A percentile compares a stretch with the other conserved stretches of the same genome.
Evolutionary conservation across 2,113 vertebrate genomes (phyloP).

Genomic region (Petrocephalus microphthalmus): DNA sequence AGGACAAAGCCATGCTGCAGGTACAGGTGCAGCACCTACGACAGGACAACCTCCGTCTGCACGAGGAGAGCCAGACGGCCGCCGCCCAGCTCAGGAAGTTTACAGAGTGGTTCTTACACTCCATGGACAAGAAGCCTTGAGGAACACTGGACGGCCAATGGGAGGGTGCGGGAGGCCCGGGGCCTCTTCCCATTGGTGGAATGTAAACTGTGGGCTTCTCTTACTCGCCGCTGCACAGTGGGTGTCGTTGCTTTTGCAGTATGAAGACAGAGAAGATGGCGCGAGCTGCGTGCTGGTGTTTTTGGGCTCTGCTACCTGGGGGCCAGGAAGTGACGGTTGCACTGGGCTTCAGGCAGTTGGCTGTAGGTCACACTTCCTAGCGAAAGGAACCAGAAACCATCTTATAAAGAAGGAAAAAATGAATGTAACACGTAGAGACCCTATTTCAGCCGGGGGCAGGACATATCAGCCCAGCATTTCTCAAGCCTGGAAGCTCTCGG

Average conservation of each 20-base stretch:
- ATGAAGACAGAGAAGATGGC: background rate
- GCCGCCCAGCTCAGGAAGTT: constrained; percentile 74
- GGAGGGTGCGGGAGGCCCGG: background rate
- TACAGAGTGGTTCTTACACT: constrained; percentile 77
- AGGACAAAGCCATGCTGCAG: constrained; percentile 77
- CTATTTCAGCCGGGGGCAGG: constrained; percentile 31
- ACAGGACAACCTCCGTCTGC: constrained; percentile 75
- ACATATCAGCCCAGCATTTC: background rate
- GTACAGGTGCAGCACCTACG: constrained; percentile 74
- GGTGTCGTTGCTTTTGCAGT: constrained; percentile 22
- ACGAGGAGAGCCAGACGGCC: constrained; percentile 77
- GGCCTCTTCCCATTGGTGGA: constrained; percentile 22
- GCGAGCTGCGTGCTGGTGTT: background rate
- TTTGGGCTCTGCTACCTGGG: background rate
- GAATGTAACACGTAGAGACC: constrained; percentile 55
- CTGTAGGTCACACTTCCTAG: background rate
- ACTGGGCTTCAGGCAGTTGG: background rate
- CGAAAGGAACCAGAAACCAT: background rate
- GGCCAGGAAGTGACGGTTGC: constrained; percentile 17
- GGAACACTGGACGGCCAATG: background rate
- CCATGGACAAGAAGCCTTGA: constrained; percentile 68
- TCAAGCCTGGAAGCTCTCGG: background rate
- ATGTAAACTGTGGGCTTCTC: constrained; percentile 20
- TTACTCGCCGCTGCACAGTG: background rate
- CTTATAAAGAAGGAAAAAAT: constrained; percentile 32